phyloP scores from a whole-genome alignment of 2,888 invertebrate genomes.

The Formica aserva region DNA sequence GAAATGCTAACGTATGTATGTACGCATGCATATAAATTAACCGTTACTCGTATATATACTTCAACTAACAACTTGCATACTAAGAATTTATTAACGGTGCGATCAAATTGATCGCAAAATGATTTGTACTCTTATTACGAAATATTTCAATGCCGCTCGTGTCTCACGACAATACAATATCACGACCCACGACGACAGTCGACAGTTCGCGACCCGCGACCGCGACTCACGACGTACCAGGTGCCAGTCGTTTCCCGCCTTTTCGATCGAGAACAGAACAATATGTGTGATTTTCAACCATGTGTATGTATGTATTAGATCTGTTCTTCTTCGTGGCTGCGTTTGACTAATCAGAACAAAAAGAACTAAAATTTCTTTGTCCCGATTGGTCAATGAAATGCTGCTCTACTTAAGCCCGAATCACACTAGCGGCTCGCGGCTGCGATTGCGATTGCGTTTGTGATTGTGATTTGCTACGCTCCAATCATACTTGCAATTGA shows the following conservation, averaged over 20 bases:
- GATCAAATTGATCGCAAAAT: neutral
- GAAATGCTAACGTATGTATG: neutral
- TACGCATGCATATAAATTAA: neutral
- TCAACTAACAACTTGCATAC: neutral
- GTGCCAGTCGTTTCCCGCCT: constrained; percentile 18
- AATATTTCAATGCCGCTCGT: neutral
- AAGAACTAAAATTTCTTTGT: neutral
- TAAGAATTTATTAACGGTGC: neutral
- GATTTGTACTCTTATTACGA: neutral
- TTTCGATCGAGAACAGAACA: constrained; percentile 7
- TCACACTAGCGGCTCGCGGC: too few species aligned
- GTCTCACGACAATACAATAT: neutral
- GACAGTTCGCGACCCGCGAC: neutral
- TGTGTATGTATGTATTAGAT: too few species aligned
- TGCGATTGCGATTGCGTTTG: too few species aligned
- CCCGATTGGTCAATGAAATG: neutral
- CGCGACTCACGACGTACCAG: too few species aligned
- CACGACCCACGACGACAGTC: neutral
- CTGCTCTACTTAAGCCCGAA: neutral
- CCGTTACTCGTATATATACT: neutral
- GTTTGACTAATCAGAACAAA: too few species aligned
- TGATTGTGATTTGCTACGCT: too few species aligned
- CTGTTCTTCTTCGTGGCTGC: too few species aligned
- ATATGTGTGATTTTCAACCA: too few species aligned
- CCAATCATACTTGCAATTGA: too few species aligned